Percentiles rank a stretch among this genome's conserved stretches.
Conservation (phyloP, 2,888 invertebrate species). For the Perithous albicinctus region DNA sequence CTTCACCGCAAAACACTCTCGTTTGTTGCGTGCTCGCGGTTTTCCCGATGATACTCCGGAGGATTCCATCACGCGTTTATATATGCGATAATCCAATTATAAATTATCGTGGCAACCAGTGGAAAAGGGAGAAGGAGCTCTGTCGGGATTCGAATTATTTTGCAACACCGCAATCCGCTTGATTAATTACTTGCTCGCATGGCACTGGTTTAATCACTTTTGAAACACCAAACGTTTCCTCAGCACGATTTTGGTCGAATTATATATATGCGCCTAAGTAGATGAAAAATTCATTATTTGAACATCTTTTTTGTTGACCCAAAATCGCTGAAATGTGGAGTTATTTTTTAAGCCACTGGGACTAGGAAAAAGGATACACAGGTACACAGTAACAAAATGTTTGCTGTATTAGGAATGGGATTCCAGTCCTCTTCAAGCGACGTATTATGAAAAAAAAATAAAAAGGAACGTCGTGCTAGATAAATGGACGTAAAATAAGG, state of each 20-base stretch:
- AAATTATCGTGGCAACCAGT: neutral
- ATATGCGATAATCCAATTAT: slow-evolving; percentile 7
- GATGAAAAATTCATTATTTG: neutral
- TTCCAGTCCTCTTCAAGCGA: too few relatives aligned
- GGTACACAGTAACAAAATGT: too few relatives aligned
- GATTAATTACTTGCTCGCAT: slow-evolving; percentile 2
- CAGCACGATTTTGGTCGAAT: neutral
- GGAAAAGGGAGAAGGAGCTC: too few relatives aligned
- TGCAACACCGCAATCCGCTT: slow-evolving; percentile 4
- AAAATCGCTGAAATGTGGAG: too few relatives aligned
- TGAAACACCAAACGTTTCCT: neutral
- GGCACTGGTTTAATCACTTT: slow-evolving; percentile 3
- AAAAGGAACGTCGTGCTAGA: too few relatives aligned
- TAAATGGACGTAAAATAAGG: too few relatives aligned
- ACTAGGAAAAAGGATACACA: too few relatives aligned
- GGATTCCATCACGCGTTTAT: neutral
- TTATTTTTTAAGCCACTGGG: too few relatives aligned
- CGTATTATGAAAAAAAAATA: too few relatives aligned
- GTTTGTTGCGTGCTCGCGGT: slow-evolving; percentile 12
- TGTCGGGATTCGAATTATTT: neutral
- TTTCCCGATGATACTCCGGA: slow-evolving; percentile 6
- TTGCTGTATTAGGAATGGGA: too few relatives aligned
- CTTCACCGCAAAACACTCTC: slow-evolving; percentile 42
- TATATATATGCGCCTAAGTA: neutral
- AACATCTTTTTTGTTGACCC: neutral